Evolutionary conservation across 2,797 vertebrate genomes (phyloP).

Genomic region (Nasua narica): DNA sequence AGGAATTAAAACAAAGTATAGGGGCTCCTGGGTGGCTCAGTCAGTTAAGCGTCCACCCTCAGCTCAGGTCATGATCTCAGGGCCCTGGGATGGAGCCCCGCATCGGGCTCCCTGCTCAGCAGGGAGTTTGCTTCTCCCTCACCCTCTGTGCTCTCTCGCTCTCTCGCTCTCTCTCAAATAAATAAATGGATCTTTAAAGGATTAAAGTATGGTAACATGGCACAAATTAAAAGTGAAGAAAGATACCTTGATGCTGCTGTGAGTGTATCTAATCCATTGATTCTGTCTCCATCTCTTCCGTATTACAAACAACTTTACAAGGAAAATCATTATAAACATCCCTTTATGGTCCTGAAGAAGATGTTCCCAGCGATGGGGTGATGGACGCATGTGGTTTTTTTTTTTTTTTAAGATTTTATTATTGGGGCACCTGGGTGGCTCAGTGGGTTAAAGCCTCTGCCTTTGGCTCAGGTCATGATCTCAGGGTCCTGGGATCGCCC

Average conservation of each 20-base stretch:
- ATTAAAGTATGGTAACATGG: conserved; percentile 7
- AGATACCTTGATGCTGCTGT: not conserved
- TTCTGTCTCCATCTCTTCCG: not conserved
- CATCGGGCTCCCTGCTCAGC: too few relatives aligned
- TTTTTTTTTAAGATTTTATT: too few relatives aligned
- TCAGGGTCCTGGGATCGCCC: too few relatives aligned
- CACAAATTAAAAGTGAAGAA: not conserved
- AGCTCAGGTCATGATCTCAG: not conserved
- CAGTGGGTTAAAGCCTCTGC: too few relatives aligned
- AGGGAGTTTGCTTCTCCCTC: too few relatives aligned
- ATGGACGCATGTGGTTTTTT: not conserved
- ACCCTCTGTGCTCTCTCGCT: too few relatives aligned
- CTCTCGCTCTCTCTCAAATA: too few relatives aligned
- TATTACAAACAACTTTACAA: not conserved
- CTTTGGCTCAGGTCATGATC: too few relatives aligned
- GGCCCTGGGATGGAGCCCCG: too few relatives aligned
- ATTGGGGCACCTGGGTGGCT: too few relatives aligned
- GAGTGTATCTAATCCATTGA: not conserved
- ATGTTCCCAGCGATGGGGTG: not conserved
- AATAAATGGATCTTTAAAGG: not conserved
- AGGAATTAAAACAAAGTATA: not conserved
- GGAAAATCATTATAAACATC: not conserved
- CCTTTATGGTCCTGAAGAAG: not conserved
- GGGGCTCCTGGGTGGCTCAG: not conserved
- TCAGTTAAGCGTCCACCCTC: not conserved